Evolutionary conservation across 1,140 invertebrate species (phyloP).

Genomic region (Lordiphosa stackelbergi): DNA sequence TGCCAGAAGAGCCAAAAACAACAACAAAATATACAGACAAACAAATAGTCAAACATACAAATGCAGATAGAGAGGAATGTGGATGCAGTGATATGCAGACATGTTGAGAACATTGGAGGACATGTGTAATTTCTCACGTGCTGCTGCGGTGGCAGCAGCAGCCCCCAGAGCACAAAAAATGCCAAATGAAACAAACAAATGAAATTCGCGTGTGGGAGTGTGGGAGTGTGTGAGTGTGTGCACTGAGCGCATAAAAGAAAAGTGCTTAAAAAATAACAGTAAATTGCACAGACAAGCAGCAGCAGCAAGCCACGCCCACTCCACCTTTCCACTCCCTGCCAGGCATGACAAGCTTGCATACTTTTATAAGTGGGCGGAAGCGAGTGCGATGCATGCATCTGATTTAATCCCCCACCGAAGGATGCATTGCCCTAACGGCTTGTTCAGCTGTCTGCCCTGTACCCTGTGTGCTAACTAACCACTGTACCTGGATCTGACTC

Average conservation of each 20-base stretch:
- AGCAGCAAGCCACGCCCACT: slow-evolving; percentile 19
- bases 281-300: slow-evolving; percentile 62
- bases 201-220: slow-evolving; percentile 23
- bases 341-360: slow-evolving; percentile 70
- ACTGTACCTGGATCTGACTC: slow-evolving; percentile 18
- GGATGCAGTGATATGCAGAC: slow-evolving; percentile 22
- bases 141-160: slow-evolving; percentile 30
- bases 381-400: slow-evolving; percentile 27
- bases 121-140: slow-evolving; percentile 73
- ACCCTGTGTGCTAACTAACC: neutral
- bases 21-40: slow-evolving; percentile 41
- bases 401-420: slow-evolving; percentile 52
- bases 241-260: slow-evolving; percentile 55
- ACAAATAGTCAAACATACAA: slow-evolving; percentile 27
- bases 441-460: slow-evolving; percentile 28
- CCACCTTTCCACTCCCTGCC: slow-evolving; percentile 10
- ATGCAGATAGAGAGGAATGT: slow-evolving; percentile 12
- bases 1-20: slow-evolving; percentile 14
- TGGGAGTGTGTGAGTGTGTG: slow-evolving; percentile 40
- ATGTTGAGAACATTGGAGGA: slow-evolving; percentile 56
- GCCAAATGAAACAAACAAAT: slow-evolving; percentile 66
- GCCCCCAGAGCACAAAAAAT: slow-evolving; percentile 32
- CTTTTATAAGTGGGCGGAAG: slow-evolving; percentile 39
- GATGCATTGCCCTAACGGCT: slow-evolving; percentile 36
- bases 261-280: slow-evolving; percentile 73